Evolutionary conservation across 2,113 vertebrate genomes (phyloP).

Genomic region (Gavialis gangeticus): DNA sequence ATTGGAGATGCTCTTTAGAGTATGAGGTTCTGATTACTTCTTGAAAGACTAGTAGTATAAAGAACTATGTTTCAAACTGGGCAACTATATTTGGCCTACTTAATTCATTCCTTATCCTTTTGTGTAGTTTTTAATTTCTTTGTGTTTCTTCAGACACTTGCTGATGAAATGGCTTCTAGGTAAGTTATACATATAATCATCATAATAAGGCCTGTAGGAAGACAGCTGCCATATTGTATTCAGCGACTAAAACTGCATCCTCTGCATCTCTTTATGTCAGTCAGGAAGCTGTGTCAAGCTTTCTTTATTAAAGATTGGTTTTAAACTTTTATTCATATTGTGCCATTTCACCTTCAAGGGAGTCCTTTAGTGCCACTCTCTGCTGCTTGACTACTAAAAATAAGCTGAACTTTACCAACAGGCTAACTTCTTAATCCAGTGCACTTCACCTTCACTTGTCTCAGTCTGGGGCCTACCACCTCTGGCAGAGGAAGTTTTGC

Average conservation of each 20-base stretch:
- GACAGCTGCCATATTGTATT: neutral
- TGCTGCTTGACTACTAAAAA: too few species aligned
- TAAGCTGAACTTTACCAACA: too few species aligned
- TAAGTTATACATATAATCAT: neutral
- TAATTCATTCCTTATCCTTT: neutral
- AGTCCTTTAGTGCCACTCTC: too few species aligned
- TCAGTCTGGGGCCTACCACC: too few species aligned
- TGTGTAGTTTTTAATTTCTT: neutral
- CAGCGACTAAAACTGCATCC: neutral
- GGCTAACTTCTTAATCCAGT: too few species aligned
- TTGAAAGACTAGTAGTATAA: neutral
- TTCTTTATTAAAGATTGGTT: neutral
- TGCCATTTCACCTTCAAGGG: too few species aligned
- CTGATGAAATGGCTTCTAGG: neutral
- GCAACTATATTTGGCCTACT: neutral
- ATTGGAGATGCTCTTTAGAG: neutral
- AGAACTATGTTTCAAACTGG: neutral
- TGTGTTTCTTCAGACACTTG: neutral
- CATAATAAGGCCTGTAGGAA: neutral
- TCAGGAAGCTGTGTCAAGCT: neutral
- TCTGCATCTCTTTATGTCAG: neutral
- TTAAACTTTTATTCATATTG: neutral
- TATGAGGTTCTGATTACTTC: neutral
- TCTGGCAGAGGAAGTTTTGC: too few species aligned
- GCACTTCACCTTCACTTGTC: too few species aligned